Evolutionary conservation across 2,888 invertebrate genomes (phyloP).

Genomic region (Rugalucina vietnamica): DNA sequence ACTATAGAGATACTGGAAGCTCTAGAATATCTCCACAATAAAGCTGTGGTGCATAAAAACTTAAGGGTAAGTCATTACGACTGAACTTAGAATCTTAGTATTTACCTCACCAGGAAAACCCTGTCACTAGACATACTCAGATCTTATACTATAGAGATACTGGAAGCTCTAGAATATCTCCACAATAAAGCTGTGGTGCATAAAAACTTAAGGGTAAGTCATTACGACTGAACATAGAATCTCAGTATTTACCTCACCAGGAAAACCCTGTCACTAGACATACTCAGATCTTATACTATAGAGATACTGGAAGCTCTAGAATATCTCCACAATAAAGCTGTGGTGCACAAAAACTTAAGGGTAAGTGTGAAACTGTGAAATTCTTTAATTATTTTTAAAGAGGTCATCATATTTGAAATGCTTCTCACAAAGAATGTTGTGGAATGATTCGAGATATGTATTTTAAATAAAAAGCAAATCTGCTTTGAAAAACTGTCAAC

Average conservation of each 20-base stretch:
- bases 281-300: slow-evolving; percentile 88
- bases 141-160: slow-evolving; percentile 89
- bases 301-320: slow-evolving; percentile 91
- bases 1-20: slow-evolving; percentile 90
- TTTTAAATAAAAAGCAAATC: too few relatives aligned
- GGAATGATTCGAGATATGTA: too few relatives aligned
- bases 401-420: too few relatives aligned
- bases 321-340: slow-evolving; percentile 92
- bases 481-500: too few relatives aligned
- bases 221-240: slow-evolving; percentile 83
- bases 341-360: slow-evolving; percentile 93
- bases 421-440: too few relatives aligned
- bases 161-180: slow-evolving; percentile 91
- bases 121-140: slow-evolving; percentile 87
- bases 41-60: slow-evolving; percentile 92
- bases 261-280: slow-evolving; percentile 86
- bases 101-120: slow-evolving; percentile 86
- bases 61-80: slow-evolving; percentile 87
- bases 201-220: slow-evolving; percentile 89
- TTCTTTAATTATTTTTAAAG: too few relatives aligned
- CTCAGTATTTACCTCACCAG: slow-evolving; percentile 86
- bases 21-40: slow-evolving; percentile 91
- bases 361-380: too few relatives aligned
- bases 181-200: slow-evolving; percentile 93
- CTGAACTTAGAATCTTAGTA: slow-evolving; percentile 84